These are phyloP conservation scores for Chymomyza procnemis DNA, from an alignment of 2,888 invertebrate species.

Conservation along the genomic window DNA sequence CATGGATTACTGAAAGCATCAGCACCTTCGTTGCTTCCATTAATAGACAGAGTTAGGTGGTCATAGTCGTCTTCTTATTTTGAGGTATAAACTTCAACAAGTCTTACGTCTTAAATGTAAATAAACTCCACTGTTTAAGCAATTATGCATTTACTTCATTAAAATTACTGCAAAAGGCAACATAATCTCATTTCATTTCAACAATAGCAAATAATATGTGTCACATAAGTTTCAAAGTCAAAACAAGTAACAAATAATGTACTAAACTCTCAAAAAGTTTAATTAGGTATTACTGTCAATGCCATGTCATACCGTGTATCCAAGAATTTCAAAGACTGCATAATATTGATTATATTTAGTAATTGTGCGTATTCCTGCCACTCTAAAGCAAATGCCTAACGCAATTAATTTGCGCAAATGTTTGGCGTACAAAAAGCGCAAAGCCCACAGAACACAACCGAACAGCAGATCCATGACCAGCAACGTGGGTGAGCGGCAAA, in stretches of 20 bases:
- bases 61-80: no score
- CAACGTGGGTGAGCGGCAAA: background rate
- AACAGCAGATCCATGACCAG: background rate
- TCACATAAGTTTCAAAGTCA: constrained; percentile 43
- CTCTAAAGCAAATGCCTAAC: constrained; percentile 55
- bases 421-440: constrained; percentile 62
- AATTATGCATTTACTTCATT: background rate
- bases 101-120: background rate
- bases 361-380: constrained; percentile 14
- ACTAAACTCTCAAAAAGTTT: constrained; percentile 27
- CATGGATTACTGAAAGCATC: no score
- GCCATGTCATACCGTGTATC: constrained; percentile 4
- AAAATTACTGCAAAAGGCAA: background rate
- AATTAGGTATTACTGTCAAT: constrained; percentile 19
- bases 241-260: constrained; percentile 38
- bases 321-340: constrained; percentile 53
- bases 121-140: background rate
- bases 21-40: no score
- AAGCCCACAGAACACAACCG: constrained; percentile 63
- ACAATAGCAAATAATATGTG: constrained; percentile 53
- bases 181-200: background rate
- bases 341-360: constrained; percentile 1
- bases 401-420: constrained; percentile 64
- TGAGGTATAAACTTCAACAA: no score
- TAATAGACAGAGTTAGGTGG: no score